Evolutionary conservation across 1,140 invertebrate genomes (phyloP).

Genomic region (Eupristina koningsbergeri): DNA sequence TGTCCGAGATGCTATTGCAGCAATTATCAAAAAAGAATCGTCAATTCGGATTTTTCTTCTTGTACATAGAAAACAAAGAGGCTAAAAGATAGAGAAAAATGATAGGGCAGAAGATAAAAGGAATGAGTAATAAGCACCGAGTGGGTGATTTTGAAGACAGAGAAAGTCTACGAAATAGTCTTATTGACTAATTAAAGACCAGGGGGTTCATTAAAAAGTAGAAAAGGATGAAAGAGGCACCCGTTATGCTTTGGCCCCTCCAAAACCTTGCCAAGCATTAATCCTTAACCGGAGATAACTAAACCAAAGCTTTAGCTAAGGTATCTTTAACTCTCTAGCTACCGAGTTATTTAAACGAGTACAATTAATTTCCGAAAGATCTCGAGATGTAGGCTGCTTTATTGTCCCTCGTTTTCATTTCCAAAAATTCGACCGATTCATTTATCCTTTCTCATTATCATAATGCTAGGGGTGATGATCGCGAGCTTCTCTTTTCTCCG

Average conservation of each 20-base stretch:
- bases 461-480: not conserved
- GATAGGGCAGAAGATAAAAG: conserved; percentile 7
- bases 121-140: not conserved
- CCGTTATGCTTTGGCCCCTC: too few relatives aligned
- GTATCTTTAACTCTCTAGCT: too few relatives aligned
- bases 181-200: conserved; percentile 26
- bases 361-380: too few relatives aligned
- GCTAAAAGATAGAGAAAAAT: not conserved
- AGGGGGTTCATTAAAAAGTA: conserved; percentile 38
- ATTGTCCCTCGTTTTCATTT: too few relatives aligned
- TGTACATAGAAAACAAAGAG: not conserved
- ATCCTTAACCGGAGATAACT: conserved; percentile 16
- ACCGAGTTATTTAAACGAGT: conserved; percentile 34
- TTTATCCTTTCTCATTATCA: too few relatives aligned
- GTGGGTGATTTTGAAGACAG: not conserved
- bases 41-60: not conserved
- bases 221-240: too few relatives aligned
- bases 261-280: conserved; percentile 39
- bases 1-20: not conserved
- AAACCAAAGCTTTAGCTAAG: too few relatives aligned
- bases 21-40: not conserved
- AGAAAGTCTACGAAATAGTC: not conserved
- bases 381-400: too few relatives aligned
- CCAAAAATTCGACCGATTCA: too few relatives aligned
- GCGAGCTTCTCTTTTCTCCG: not conserved